Conservation (phyloP, 2,113 vertebrate genomes). For the Monarcha castaneiventris region DNA sequence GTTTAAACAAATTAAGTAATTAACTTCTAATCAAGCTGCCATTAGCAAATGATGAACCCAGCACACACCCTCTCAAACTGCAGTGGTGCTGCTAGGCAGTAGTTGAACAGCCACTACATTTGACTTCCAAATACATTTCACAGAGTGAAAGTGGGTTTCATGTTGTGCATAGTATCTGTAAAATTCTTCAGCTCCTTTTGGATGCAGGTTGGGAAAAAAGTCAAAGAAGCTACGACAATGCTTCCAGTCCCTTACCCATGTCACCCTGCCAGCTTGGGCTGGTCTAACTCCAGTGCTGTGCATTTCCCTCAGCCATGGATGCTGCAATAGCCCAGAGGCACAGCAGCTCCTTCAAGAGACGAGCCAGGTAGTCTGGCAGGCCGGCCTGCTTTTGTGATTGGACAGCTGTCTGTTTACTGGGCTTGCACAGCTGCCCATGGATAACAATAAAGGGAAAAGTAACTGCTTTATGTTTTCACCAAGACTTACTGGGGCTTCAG, state of each 20-base stretch:
- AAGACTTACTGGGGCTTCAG: constrained; percentile 81
- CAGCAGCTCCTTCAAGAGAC: rapidly evolving
- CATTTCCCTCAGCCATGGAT: not conserved
- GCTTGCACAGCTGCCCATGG: not conserved
- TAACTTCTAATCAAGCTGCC: not conserved
- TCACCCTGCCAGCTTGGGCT: not conserved
- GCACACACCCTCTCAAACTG: not conserved
- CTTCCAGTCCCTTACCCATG: not conserved
- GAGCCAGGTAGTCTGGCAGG: not conserved
- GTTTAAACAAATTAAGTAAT: not conserved
- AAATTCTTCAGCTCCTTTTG: not conserved
- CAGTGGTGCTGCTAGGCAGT: not conserved
- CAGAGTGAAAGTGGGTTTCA: not conserved
- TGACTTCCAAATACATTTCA: not conserved
- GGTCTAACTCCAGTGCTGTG: not conserved
- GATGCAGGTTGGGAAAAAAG: not conserved
- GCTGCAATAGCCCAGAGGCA: not conserved
- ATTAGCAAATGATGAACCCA: not conserved
- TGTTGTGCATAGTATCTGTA: not conserved
- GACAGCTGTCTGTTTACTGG: not conserved
- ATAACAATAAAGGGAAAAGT: not conserved
- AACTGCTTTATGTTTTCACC: not conserved
- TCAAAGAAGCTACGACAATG: not conserved
- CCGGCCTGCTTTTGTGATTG: not conserved
- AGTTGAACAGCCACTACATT: not conserved